Conservation (phyloP, 1,140 invertebrate species). For the Venustaconcha ellipsiformis region DNA sequence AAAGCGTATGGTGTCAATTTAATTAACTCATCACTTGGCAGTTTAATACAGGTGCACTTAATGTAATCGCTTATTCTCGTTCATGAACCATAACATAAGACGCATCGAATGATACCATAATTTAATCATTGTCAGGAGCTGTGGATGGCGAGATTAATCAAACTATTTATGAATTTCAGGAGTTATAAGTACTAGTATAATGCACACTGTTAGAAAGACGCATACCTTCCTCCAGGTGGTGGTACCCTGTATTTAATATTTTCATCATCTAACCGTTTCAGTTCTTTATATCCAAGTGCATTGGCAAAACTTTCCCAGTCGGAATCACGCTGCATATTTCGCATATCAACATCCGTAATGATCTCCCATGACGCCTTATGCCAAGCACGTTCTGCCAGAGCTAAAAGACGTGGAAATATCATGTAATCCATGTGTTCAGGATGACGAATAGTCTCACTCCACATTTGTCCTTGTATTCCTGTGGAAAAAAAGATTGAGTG, state of each 20-base stretch:
- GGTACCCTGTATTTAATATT: conserved; percentile 41
- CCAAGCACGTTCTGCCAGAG: conserved; percentile 59
- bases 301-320: conserved; percentile 48
- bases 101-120: not conserved
- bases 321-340: not conserved
- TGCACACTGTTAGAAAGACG: not conserved
- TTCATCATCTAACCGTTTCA: conserved; percentile 41
- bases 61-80: not conserved
- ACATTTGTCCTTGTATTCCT: conserved; percentile 56
- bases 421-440: conserved; percentile 48
- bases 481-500: not conserved
- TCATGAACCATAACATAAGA: not conserved
- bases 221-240: conserved; percentile 51
- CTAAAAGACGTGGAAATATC: conserved; percentile 54
- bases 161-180: not conserved
- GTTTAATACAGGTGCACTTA: not conserved
- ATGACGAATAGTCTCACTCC: conserved; percentile 52
- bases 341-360: not conserved
- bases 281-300: conserved; percentile 47
- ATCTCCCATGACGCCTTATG: conserved; percentile 52
- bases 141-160: too few species aligned
- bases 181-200: not conserved
- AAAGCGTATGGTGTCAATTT: too few species aligned
- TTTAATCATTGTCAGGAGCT: not conserved
- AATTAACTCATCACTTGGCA: not conserved